A percentile compares a stretch with the other conserved stretches of the same genome.
phyloP scores from a whole-genome alignment of 92 coral and sea anemone species.

The Porites cylindrica region DNA sequence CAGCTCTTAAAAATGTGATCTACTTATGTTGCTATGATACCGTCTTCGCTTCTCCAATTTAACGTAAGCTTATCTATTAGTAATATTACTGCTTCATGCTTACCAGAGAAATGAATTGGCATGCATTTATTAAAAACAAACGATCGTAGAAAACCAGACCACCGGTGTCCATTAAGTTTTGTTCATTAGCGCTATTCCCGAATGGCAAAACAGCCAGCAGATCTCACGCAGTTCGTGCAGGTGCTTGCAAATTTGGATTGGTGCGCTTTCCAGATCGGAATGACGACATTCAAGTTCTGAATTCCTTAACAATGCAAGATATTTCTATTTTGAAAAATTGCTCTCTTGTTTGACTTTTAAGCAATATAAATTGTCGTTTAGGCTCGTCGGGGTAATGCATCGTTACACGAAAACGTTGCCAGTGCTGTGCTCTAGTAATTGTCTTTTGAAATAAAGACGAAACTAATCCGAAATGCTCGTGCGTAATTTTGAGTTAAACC shows the following conservation, averaged over 20 bases:
- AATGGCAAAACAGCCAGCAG: too few relatives aligned
- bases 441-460: background rate
- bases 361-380: background rate
- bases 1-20: background rate
- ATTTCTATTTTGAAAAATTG: background rate
- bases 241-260: background rate
- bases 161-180: background rate
- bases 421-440: too few relatives aligned
- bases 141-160: background rate
- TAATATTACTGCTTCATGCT: slow-evolving; percentile 17
- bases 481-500: background rate
- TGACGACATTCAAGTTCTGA: background rate
- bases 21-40: slow-evolving; percentile 42
- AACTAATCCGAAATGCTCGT: background rate
- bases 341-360: background rate
- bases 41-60: slow-evolving; percentile 33
- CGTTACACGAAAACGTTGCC: too few relatives aligned
- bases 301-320: background rate
- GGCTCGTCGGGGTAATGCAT: background rate
- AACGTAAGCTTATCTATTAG: slow-evolving; percentile 19
- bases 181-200: background rate
- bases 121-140: background rate
- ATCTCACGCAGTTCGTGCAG: background rate
- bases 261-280: background rate
- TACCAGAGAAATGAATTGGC: background rate